These are phyloP conservation scores for Melanchra persicariae DNA, from an alignment of 2,888 invertebrate genomes.

Conservation along the genomic window DNA sequence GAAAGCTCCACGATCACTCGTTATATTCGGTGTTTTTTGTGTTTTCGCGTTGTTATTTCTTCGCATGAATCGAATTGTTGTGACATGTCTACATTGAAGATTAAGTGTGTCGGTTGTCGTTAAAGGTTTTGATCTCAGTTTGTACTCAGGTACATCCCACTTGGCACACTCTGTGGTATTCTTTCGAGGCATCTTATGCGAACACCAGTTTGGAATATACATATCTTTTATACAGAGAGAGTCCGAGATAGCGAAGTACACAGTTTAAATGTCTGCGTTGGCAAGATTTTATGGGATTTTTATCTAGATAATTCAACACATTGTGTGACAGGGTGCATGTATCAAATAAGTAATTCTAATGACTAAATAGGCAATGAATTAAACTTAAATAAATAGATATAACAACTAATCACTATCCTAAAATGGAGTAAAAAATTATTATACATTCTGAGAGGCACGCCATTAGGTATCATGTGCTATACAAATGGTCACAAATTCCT, in stretches of 20 bases:
- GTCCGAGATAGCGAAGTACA: constrained; percentile 73
- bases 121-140: constrained; percentile 78
- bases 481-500: neutral
- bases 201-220: constrained; percentile 73
- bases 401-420: constrained; percentile 54
- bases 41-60: constrained; percentile 87
- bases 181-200: constrained; percentile 76
- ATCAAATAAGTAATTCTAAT: constrained; percentile 79
- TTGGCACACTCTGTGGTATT: constrained; percentile 89
- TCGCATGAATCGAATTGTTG: constrained; percentile 89
- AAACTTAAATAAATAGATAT: constrained; percentile 68
- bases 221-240: constrained; percentile 67
- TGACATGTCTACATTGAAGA: constrained; percentile 83
- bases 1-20: constrained; percentile 80
- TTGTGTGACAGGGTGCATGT: constrained; percentile 90
- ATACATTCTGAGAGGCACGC: neutral
- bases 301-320: constrained; percentile 77
- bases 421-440: constrained; percentile 56
- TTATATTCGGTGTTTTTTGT: constrained; percentile 85
- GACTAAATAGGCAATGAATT: constrained; percentile 70
- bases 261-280: constrained; percentile 69
- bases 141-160: constrained; percentile 87
- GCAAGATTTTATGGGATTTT: constrained; percentile 65
- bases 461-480: neutral
- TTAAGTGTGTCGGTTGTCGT: constrained; percentile 80